A percentile compares a stretch with the other conserved stretches of the same genome.
Evolutionary conservation across 2,888 invertebrate genomes (phyloP).

Genomic region (Octonoba sinensis): DNA sequence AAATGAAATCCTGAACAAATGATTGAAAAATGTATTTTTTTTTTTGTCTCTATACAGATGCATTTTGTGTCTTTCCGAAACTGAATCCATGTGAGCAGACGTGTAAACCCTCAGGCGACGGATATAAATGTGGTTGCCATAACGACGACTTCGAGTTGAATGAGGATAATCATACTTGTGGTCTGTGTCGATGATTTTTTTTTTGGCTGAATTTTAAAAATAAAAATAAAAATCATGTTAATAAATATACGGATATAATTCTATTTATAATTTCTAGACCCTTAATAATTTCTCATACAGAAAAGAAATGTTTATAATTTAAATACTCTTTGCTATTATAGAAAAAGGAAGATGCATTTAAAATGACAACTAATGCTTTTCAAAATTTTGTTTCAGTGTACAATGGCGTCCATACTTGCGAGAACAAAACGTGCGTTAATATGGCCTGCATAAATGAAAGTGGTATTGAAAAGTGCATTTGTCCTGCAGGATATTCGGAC

Average conservation of each 20-base stretch:
- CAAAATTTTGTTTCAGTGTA: constrained; percentile 13
- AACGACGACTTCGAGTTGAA: constrained; percentile 17
- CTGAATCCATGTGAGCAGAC: constrained; percentile 29
- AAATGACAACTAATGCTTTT: not conserved
- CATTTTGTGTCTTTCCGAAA: constrained; percentile 24
- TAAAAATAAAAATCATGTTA: too few species aligned
- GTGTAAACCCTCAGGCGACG: not conserved
- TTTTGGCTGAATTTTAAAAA: not conserved
- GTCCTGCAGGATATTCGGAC: constrained; percentile 30
- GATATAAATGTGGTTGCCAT: constrained; percentile 23
- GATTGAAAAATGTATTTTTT: not conserved
- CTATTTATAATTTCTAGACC: too few species aligned
- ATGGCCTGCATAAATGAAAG: constrained; percentile 12
- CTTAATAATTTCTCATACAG: too few species aligned
- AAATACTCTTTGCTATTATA: too few species aligned
- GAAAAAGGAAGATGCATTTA: too few species aligned
- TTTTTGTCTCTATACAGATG: constrained; percentile 1
- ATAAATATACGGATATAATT: too few species aligned
- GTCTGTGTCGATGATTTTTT: constrained; percentile 8
- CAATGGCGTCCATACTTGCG: constrained; percentile 22
- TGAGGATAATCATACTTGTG: constrained; percentile 41
- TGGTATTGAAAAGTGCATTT: constrained; percentile 19
- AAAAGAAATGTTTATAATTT: too few species aligned
- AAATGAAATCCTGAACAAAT: too few species aligned
- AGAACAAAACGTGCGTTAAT: constrained; percentile 27